Percentiles rank a stretch among this genome's conserved stretches.
These are phyloP conservation scores for Vanessa cardui DNA, from an alignment of 2,888 invertebrate genomes.

Conservation along the genomic window DNA sequence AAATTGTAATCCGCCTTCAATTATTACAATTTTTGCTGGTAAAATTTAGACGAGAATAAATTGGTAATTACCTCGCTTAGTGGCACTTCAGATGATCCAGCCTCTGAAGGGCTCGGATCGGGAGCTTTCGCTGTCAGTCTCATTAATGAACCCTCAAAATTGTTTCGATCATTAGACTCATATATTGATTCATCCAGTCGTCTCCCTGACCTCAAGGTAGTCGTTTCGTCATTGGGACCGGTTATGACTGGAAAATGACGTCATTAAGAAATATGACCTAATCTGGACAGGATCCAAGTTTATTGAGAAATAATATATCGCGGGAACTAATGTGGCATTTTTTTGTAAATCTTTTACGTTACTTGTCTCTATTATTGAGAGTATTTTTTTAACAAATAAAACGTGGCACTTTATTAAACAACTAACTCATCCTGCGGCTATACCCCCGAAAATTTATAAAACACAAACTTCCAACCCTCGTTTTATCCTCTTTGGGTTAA, in stretches of 20 bases:
- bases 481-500: no score
- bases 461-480: no score
- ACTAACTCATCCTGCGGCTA: no score
- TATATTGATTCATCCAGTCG: constrained; percentile 62
- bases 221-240: constrained; percentile 43
- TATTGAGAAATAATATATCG: background rate
- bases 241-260: constrained; percentile 48
- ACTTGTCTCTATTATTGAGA: no score
- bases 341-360: no score
- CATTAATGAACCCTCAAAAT: constrained; percentile 65
- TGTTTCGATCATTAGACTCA: constrained; percentile 57
- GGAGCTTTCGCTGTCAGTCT: constrained; percentile 59
- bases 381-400: no score
- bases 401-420: no score
- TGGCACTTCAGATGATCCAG: constrained; percentile 9
- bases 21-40: background rate
- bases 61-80: constrained; percentile 25
- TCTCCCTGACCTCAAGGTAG: constrained; percentile 51
- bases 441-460: no score
- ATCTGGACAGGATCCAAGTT: background rate
- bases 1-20: background rate
- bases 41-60: background rate
- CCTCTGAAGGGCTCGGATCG: constrained; percentile 31
- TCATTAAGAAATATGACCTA: constrained; percentile 13
- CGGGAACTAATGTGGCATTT: no score